phyloP scores from a whole-genome alignment of 2,888 invertebrate species.

The Acronicta aceris region DNA sequence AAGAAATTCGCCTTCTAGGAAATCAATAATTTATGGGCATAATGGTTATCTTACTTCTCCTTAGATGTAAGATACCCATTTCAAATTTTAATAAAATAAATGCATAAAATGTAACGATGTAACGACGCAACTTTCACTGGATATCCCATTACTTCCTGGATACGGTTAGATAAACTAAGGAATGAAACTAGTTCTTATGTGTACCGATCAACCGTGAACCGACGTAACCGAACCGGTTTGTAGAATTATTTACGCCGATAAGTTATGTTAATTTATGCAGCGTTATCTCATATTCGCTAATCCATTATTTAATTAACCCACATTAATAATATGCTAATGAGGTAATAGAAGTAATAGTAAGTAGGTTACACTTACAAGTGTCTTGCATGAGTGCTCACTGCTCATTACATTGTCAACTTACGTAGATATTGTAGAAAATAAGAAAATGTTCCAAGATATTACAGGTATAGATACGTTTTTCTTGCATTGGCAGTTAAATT shows the following conservation, averaged over 20 bases:
- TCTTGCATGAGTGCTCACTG: too few relatives aligned
- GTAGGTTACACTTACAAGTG: too few relatives aligned
- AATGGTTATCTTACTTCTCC: too few relatives aligned
- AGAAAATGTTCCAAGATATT: too few relatives aligned
- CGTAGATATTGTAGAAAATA: too few relatives aligned
- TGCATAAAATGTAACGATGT: conserved; percentile 22
- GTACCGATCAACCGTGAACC: conserved; percentile 37
- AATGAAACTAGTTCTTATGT: conserved; percentile 41
- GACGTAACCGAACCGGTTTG: conserved; percentile 38
- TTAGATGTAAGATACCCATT: too few relatives aligned
- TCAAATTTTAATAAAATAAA: too few relatives aligned
- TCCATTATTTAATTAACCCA: conserved; percentile 29
- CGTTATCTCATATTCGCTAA: conserved; percentile 45
- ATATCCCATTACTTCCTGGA: conserved; percentile 55
- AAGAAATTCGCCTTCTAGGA: too few relatives aligned
- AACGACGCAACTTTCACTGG: conserved; percentile 38
- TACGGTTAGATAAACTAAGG: conserved; percentile 42
- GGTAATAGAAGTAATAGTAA: conserved; percentile 1
- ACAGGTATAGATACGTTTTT: too few relatives aligned
- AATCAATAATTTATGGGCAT: too few relatives aligned
- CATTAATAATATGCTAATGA: conserved; percentile 22
- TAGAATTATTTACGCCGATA: conserved; percentile 31
- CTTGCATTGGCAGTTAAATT: too few relatives aligned
- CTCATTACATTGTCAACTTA: too few relatives aligned
- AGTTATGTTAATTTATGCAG: conserved; percentile 34